These are phyloP conservation scores for Nudaria mundana DNA, from an alignment of 2,888 invertebrate species.

Conservation along the genomic window DNA sequence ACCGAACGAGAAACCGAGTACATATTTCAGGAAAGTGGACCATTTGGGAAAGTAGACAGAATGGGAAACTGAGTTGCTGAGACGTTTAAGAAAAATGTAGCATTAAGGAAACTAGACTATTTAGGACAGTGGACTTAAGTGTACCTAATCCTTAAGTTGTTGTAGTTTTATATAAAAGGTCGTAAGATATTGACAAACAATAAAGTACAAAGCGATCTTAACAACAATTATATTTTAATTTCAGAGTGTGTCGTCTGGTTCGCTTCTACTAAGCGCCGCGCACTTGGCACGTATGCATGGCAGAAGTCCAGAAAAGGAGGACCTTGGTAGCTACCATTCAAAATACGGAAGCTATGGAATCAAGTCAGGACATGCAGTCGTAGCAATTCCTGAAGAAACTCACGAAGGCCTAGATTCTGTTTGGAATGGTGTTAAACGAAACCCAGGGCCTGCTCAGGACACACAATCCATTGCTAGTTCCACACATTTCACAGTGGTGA, in stretches of 20 bases:
- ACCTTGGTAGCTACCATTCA: slow-evolving; percentile 57
- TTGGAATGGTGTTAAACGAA: slow-evolving; percentile 74
- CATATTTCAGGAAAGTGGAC: no score
- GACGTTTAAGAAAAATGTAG: no score
- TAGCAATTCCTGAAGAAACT: slow-evolving; percentile 68
- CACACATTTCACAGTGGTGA: slow-evolving; percentile 93
- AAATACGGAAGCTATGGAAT: slow-evolving; percentile 61
- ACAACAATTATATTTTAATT: slow-evolving; percentile 41
- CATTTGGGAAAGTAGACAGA: no score
- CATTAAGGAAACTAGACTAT: no score
- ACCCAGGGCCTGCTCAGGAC: slow-evolving; percentile 80
- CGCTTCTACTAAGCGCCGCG: slow-evolving; percentile 89
- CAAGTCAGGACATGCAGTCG: slow-evolving; percentile 56
- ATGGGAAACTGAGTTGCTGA: no score
- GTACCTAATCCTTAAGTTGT: no score
- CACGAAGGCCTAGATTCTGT: slow-evolving; percentile 60
- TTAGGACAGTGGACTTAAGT: no score
- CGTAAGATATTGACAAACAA: no score
- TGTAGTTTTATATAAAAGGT: no score
- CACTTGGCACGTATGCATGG: slow-evolving; percentile 84
- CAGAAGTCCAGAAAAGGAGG: slow-evolving; percentile 53
- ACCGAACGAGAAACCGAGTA: no score
- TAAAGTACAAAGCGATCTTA: no score
- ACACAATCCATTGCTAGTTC: slow-evolving; percentile 90
- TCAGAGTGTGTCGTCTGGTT: slow-evolving; percentile 91